A percentile compares a stretch with the other conserved stretches of the same genome.
Conservation (phyloP, 2,797 vertebrate genomes). For the Cuculus canorus region DNA sequence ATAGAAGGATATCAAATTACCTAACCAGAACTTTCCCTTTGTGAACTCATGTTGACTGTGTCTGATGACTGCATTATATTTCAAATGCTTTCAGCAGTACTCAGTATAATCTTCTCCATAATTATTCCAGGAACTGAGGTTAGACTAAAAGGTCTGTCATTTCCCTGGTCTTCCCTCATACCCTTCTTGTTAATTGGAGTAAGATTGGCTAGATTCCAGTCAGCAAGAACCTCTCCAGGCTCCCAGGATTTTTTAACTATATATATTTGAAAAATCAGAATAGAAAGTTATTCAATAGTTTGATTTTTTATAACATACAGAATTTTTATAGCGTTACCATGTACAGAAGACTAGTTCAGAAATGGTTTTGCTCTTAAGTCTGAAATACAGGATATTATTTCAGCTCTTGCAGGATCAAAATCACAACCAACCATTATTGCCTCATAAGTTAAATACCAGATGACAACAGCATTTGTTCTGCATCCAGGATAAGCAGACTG, state of each 20-base stretch:
- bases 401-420: slow-evolving; percentile 49
- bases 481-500: slow-evolving; percentile 63
- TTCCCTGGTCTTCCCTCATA: neutral
- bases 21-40: slow-evolving; percentile 1
- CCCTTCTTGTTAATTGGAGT: neutral
- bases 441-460: slow-evolving; percentile 45
- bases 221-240: neutral
- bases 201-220: neutral
- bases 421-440: slow-evolving; percentile 41
- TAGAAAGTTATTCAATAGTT: neutral
- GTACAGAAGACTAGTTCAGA: neutral
- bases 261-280: neutral
- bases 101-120: neutral
- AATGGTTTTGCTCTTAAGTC: neutral
- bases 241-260: neutral
- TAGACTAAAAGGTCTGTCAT: neutral
- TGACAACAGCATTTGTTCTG: slow-evolving; percentile 64
- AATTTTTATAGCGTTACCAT: neutral
- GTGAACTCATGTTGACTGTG: neutral
- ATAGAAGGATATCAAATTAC: neutral
- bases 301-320: neutral
- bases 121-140: slow-evolving; percentile 13
- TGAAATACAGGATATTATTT: slow-evolving; percentile 37
- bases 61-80: neutral
- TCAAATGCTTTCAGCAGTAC: neutral